phyloP scores from a whole-genome alignment of 2,888 invertebrate genomes.

The Stenurella melanura region DNA sequence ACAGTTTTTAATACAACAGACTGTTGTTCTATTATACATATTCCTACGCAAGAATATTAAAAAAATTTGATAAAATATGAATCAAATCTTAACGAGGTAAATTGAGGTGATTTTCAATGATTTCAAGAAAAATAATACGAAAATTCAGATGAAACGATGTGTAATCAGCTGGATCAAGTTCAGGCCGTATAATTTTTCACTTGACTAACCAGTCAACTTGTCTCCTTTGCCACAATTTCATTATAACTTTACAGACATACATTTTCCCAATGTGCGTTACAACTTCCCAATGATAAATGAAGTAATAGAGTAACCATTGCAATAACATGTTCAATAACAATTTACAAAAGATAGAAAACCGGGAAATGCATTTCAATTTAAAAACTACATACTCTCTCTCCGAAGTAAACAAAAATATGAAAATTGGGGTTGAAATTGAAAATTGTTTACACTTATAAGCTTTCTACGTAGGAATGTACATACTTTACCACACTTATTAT shows the following conservation, averaged over 20 bases:
- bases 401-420: neutral
- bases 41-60: neutral
- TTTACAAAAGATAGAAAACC: neutral
- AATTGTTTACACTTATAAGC: neutral
- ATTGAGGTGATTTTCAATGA: neutral
- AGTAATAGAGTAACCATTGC: neutral
- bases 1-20: too few species aligned
- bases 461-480: neutral
- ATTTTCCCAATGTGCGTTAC: neutral
- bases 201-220: neutral
- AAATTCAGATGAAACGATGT: slow-evolving; percentile 13
- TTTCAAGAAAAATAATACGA: slow-evolving; percentile 1
- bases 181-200: slow-evolving; percentile 22
- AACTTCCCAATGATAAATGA: neutral
- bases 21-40: too few species aligned
- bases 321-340: neutral
- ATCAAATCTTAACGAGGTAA: slow-evolving; percentile 13
- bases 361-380: neutral
- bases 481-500: too few species aligned
- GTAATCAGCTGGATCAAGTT: slow-evolving; percentile 15
- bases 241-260: neutral
- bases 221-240: neutral
- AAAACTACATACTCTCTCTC: neutral
- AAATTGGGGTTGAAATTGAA: neutral
- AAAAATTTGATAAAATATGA: neutral